Base-by-base conservation (phyloP, 2,797 vertebrate genomes). In the Sitta carolinensis region DNA sequence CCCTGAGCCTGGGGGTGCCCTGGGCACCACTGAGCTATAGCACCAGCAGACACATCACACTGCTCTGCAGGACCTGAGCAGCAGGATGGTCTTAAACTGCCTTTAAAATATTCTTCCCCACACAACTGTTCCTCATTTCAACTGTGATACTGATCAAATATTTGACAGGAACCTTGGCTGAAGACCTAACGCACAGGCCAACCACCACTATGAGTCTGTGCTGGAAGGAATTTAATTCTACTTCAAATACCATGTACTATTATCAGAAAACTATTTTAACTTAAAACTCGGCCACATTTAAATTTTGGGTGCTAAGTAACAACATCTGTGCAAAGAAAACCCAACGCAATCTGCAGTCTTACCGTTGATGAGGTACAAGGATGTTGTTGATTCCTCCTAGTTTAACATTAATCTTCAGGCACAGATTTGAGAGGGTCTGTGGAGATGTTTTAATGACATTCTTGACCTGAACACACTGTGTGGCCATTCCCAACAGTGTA, bases 391-490 rank as follows among this genome's bases (percentile, higher is more conserved):
- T 98, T 92, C 98, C 98, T 97, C 98, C 98, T 27, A 98, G 97
- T 94, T 98, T 98, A 94, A 98, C 98, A 5, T 98, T 98, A 88
- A 98, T 98, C 97, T 98, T 98, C 97, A 98, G 98, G 98, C 98
- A 98, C 98, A 98, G 96, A 93, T 98, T 98, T 96, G 98, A 98
- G 32, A 98, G 98, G 84, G 98, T 98, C 93, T 98, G 98, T 91
- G 98, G 98, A 96, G 98, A 98, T 87, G 98, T 98, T 98, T 98
- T 98, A 63, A 98, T 98, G 95, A 98, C 98, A 54, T 98, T 98
- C 97, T 98, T 98, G 90, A 98, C 98, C 96, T 98, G 98, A 84
- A 98, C 98, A 89, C 98, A 98, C 67, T 98, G 98, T 4, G 98
- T 98, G 85, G 98, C 98, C 98, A 98, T 98, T 58, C 98, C 98